Evolutionary conservation across 2,113 vertebrate species (phyloP).

Genomic region (Todiramphus saurophagus): DNA sequence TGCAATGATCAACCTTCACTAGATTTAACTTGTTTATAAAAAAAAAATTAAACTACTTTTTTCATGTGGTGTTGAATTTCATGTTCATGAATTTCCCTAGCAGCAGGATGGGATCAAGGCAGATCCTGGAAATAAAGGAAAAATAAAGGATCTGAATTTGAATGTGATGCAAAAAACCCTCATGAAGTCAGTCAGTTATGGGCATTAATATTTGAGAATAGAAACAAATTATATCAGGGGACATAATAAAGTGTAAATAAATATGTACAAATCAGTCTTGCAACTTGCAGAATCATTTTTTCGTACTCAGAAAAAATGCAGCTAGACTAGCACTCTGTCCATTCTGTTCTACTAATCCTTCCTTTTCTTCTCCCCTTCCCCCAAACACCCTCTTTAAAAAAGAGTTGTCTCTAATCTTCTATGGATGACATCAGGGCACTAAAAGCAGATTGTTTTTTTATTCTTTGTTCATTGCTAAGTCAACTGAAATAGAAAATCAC

Average conservation of each 20-base stretch:
- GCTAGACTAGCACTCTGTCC: background rate
- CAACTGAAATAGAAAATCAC: background rate
- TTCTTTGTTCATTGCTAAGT: background rate
- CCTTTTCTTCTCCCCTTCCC: accelerated
- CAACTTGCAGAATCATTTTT: background rate
- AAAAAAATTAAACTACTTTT: background rate
- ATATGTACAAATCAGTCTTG: background rate
- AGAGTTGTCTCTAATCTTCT: background rate
- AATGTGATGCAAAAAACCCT: background rate
- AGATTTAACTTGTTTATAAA: background rate
- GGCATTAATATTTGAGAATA: background rate
- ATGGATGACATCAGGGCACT: background rate
- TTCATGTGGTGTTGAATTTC: background rate
- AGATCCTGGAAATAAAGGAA: background rate
- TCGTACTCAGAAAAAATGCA: background rate
- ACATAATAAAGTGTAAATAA: background rate
- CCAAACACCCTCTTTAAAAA: background rate
- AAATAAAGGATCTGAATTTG: background rate
- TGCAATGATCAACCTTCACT: background rate
- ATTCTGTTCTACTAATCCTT: background rate
- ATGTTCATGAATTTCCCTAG: background rate
- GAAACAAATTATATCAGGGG: background rate
- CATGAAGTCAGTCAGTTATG: background rate
- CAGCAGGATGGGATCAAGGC: background rate
- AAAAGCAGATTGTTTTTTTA: background rate